Evolutionary conservation across 2,888 invertebrate species (phyloP).

Genomic region (Cerastis leucographa): DNA sequence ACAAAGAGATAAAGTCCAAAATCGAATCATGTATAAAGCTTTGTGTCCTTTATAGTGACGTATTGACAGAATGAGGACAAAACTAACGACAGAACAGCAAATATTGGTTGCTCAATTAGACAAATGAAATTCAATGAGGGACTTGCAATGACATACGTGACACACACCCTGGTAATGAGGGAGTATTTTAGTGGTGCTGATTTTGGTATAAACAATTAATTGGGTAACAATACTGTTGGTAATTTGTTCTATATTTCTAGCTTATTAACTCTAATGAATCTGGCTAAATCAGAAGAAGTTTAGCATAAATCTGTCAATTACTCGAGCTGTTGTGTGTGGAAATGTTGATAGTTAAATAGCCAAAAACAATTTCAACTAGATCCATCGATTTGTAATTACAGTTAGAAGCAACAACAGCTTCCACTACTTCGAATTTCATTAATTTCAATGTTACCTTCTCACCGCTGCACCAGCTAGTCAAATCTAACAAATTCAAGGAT

Average conservation of each 20-base stretch:
- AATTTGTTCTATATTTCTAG: background rate
- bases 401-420: slow-evolving; percentile 10
- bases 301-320: background rate
- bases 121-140: slow-evolving; percentile 81
- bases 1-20: slow-evolving; percentile 65
- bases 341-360: background rate
- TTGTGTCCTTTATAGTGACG: slow-evolving; percentile 81
- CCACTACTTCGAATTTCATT: slow-evolving; percentile 11
- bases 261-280: background rate
- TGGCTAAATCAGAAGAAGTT: background rate
- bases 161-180: slow-evolving; percentile 66
- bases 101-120: slow-evolving; percentile 87
- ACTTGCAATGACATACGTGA: slow-evolving; percentile 63
- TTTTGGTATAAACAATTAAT: slow-evolving; percentile 14
- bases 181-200: slow-evolving; percentile 53
- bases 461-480: slow-evolving; percentile 18
- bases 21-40: slow-evolving; percentile 66
- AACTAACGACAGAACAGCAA: slow-evolving; percentile 86
- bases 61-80: slow-evolving; percentile 86
- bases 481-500: slow-evolving; percentile 53
- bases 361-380: background rate
- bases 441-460: slow-evolving; percentile 40
- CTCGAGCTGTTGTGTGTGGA: background rate
- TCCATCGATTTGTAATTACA: background rate
- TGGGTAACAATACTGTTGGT: background rate